Evolutionary conservation across 2,888 invertebrate species (phyloP), one percentile per base, ranked within the genome.

Genomic region (Acrocera orbiculus): DNA sequence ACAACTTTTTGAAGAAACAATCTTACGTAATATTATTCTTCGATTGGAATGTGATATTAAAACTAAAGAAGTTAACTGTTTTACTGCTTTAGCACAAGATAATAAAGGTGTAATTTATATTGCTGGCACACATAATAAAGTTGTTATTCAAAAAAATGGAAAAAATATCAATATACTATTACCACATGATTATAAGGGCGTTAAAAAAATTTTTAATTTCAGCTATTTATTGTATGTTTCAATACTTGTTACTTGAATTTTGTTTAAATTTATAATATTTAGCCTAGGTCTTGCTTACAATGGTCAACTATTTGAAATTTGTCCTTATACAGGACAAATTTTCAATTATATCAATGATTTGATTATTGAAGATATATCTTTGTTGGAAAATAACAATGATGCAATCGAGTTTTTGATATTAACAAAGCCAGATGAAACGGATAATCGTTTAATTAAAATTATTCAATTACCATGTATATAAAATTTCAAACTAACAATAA

Each of bases 401-500:
- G 44, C 44, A 38, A 45, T 59, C 16, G 59, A 61, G 34, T 40
- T 61, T 2, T 33, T 59, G 3, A 36, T 55, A 10, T 42, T 61
- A n/a, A 52, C 54, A 1, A 55, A 53, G 31, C 32, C 40, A 3
- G 27, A 39, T 31, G 19, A 32, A 3, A 44, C 44, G 2, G 43
- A 41, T 3, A 46, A 23, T 3, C 28, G 52, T 6, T 35, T 42
- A 1, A 52, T 61, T 32, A 51, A 53, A 41, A 50, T 58, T 15
- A 38, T 61, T n/a, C 51, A 55, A 28, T 61, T 56, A 46, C 57
- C 59, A 25, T 48, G 58, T 57, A 46, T 45, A 47, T 35, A 20
- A 9, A 7, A 33, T 19, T n/a, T 22, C 3, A 10, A 25, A 16
- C 5, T n/a, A 13, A 20, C 11, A 5, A 27, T 11, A 15, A 15